Evolutionary conservation across 2,797 vertebrate genomes (phyloP), one percentile per base, ranked within the genome.

Genomic region (Amazonetta brasiliensis): DNA sequence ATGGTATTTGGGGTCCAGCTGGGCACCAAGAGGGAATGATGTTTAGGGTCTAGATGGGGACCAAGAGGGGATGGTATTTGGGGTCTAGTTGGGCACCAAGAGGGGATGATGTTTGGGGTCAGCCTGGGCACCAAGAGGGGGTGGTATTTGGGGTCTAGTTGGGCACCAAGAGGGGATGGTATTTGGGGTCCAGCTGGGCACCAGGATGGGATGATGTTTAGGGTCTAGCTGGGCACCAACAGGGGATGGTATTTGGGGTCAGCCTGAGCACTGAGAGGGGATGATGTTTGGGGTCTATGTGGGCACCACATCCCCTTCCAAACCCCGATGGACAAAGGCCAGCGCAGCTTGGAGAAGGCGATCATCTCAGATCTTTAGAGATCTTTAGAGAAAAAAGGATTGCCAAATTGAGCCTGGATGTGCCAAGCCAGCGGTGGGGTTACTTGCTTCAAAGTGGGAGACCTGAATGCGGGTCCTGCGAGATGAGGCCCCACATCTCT

Each of bases 31-130:
- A 13, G 23, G 48, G 43, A 8, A 44, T 19, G 18, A 9, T 44
- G 0, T 25, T 43, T 62, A 30, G 68, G 46, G 23, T 33, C 25
- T 0, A 1, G 18, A 54, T 0, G 14, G 50, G 13, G 0, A 1
- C 48, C 26, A 19, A 41, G 14, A 41, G 39, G 39, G 39, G 39
- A 39, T 39, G 41, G 2, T 41, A 2, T 41, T 41, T 41, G 13
- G 39, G 39, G 39, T 39, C 13, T 2, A 3, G 5, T 3, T 14
- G 39, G 14, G 14, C 39, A 41, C 39, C 39, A 14, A 15, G 39
- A 41, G 39, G 39, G 39, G 39, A 41, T 41, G 39, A 2, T 41
- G 3, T 41, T 41, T 41, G 39, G 39, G 39, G 39, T 41, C 39
- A 2, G 14, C 3, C 3, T 15, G 39, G 41, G 16, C 16, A 41